Evolutionary conservation across 2,888 invertebrate species (phyloP).

Genomic region (Glyphotaelius pellucidus): DNA sequence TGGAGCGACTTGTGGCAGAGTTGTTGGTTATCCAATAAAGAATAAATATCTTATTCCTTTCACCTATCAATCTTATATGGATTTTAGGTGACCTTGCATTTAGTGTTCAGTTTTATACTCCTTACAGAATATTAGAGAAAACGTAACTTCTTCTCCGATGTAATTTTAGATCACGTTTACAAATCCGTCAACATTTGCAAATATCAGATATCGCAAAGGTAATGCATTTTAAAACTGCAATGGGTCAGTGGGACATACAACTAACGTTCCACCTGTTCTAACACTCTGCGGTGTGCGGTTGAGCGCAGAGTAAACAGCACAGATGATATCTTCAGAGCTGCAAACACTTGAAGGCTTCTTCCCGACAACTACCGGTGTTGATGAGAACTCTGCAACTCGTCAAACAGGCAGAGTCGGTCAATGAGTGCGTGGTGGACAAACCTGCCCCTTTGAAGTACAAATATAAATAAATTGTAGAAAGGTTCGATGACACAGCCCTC

Average conservation of each 20-base stretch:
- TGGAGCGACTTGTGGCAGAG: too few relatives aligned
- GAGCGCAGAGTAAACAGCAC: conserved; percentile 3
- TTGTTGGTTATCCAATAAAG: too few relatives aligned
- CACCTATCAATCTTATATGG: too few relatives aligned
- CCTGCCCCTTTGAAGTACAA: not conserved
- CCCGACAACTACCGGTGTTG: conserved; percentile 25
- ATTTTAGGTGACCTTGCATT: too few relatives aligned
- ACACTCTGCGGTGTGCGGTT: conserved; percentile 6
- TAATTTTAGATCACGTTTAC: not conserved
- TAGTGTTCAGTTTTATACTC: too few relatives aligned
- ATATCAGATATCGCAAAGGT: not conserved
- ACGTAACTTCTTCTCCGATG: not conserved
- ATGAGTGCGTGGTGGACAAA: not conserved
- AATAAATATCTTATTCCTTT: too few relatives aligned
- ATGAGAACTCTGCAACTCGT: not conserved
- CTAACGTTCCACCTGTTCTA: not conserved
- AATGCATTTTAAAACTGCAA: conserved; percentile 24
- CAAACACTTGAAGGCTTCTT: conserved; percentile 12
- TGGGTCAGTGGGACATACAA: conserved; percentile 23
- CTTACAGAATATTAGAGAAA: not conserved
- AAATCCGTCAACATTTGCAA: not conserved
- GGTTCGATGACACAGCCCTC: not conserved
- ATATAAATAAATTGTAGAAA: not conserved
- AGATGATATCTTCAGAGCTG: conserved; percentile 3
- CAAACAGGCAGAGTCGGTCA: conserved; percentile 15